Evolutionary conservation across 2,797 vertebrate genomes (phyloP).

Genomic region (Leptoclinus maculatus): DNA sequence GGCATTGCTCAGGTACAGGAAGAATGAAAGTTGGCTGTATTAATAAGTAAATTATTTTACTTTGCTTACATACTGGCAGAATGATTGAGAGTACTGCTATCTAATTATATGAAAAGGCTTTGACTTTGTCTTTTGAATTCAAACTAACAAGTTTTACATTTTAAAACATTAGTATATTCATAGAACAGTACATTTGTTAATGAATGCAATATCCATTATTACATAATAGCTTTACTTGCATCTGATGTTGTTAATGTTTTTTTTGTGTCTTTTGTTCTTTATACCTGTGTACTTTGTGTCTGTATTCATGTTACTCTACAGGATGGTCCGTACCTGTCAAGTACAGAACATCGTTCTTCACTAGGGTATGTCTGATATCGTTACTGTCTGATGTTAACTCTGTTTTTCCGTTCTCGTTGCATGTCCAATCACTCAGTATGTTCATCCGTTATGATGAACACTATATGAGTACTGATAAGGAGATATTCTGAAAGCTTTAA

Average conservation of each 20-base stretch:
- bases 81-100: slow-evolving; percentile 34
- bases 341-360: slow-evolving; percentile 77
- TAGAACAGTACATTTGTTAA: neutral
- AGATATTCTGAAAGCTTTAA: neutral
- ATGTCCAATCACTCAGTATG: slow-evolving; percentile 10
- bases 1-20: slow-evolving; percentile 86
- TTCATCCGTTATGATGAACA: neutral
- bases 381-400: slow-evolving; percentile 18
- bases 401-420: neutral
- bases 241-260: slow-evolving; percentile 44
- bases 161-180: slow-evolving; percentile 1
- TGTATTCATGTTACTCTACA: slow-evolving; percentile 65
- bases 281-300: slow-evolving; percentile 37
- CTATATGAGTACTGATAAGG: neutral
- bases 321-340: slow-evolving; percentile 76
- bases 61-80: slow-evolving; percentile 40
- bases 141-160: slow-evolving; percentile 47
- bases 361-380: slow-evolving; percentile 77
- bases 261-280: slow-evolving; percentile 55
- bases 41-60: slow-evolving; percentile 27
- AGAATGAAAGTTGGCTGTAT: slow-evolving; percentile 50
- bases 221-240: slow-evolving; percentile 22
- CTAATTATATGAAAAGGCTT: slow-evolving; percentile 32
- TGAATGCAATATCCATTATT: slow-evolving; percentile 15
- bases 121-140: slow-evolving; percentile 41